Evolutionary conservation across 2,888 invertebrate species (phyloP).

Genomic region (Embidobia sp.): DNA sequence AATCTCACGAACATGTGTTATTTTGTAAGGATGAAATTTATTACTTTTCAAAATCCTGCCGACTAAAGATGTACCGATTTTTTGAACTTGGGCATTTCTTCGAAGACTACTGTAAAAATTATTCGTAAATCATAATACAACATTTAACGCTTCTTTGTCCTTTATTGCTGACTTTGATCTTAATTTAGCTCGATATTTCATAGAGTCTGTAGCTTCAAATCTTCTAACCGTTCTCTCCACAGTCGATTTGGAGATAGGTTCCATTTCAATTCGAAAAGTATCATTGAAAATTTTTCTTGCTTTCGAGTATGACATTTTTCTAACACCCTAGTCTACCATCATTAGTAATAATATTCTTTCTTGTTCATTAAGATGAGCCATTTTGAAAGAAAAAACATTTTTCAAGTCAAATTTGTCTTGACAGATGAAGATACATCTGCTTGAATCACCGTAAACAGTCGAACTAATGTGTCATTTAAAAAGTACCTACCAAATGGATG

Average conservation of each 20-base stretch:
- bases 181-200: conserved; percentile 10
- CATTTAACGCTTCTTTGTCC: conserved; percentile 7
- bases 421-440: conserved; percentile 6
- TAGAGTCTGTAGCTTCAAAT: no score
- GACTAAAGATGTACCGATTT: conserved; percentile 23
- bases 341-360: conserved; percentile 10
- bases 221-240: conserved; percentile 15
- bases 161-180: conserved; percentile 5
- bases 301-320: conserved; percentile 10
- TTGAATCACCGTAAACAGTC: conserved; percentile 1
- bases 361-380: conserved; percentile 13
- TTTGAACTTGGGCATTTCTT: conserved; percentile 22
- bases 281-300: conserved; percentile 30
- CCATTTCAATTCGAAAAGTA: conserved; percentile 25
- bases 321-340: conserved; percentile 13
- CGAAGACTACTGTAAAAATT: neutral
- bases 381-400: neutral
- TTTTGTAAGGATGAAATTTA: conserved; percentile 67
- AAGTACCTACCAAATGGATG: conserved; percentile 8
- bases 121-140: conserved; percentile 7
- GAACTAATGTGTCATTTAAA: conserved; percentile 5
- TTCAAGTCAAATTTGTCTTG: neutral
- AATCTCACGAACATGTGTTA: conserved; percentile 67
- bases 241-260: conserved; percentile 18
- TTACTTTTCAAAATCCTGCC: conserved; percentile 32